Evolutionary conservation across 2,113 vertebrate species (phyloP).

Genomic region (Pitta sordida): DNA sequence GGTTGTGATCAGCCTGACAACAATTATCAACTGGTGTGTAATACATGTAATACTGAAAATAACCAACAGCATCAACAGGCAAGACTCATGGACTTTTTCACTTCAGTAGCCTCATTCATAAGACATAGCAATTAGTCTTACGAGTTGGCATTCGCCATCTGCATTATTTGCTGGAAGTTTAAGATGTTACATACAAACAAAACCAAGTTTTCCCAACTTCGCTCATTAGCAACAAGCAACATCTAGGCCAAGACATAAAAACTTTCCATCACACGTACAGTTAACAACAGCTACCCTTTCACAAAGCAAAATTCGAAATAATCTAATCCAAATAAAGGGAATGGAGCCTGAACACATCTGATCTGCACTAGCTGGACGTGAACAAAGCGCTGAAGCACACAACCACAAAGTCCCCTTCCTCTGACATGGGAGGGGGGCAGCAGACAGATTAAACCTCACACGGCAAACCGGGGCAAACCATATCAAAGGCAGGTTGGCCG

Average conservation of each 20-base stretch:
- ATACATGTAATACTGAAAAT: neutral
- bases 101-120: neutral
- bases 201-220: neutral
- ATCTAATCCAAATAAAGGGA: neutral
- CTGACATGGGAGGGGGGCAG: accelerated
- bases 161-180: neutral
- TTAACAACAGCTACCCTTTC: neutral
- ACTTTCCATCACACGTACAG: neutral
- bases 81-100: neutral
- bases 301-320: neutral
- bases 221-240: neutral
- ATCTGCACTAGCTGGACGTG: neutral
- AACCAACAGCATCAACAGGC: neutral
- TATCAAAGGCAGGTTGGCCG: neutral
- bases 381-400: neutral
- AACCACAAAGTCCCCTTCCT: neutral
- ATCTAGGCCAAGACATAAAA: neutral
- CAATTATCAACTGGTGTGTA: neutral
- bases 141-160: neutral
- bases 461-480: neutral
- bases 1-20: neutral
- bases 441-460: neutral
- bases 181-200: neutral
- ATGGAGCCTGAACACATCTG: neutral
- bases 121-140: neutral